These are phyloP conservation scores for Trichosurus vulpecula DNA, from an alignment of 2,797 vertebrate species.

Conservation along the genomic window DNA sequence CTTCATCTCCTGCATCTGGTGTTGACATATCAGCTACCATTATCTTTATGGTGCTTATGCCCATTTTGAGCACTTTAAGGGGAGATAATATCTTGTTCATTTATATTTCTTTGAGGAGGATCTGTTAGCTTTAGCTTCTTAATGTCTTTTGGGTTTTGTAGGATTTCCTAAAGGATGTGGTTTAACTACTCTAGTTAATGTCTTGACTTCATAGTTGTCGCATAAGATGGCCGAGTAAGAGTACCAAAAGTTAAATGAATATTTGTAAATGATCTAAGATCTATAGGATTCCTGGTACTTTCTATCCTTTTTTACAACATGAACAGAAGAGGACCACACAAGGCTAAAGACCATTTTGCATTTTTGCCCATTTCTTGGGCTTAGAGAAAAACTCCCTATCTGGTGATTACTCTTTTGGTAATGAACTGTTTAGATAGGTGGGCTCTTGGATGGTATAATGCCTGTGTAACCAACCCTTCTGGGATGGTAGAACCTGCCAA, in stretches of 20 bases:
- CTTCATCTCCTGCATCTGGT: not conserved
- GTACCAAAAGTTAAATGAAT: not conserved
- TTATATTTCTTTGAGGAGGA: not conserved
- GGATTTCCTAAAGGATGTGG: not conserved
- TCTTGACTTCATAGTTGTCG: not conserved
- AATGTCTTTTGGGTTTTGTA: not conserved
- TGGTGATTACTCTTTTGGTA: not conserved
- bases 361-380: not conserved
- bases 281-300: not conserved
- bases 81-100: not conserved
- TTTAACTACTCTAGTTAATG: not conserved
- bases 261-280: not conserved
- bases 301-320: not conserved
- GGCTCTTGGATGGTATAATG: not conserved
- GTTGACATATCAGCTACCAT: not conserved
- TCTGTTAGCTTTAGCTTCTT: not conserved
- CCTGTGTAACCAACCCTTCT: not conserved
- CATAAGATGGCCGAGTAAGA: not conserved
- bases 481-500: not conserved
- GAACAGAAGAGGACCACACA: not conserved
- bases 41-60: not conserved
- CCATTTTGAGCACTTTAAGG: not conserved
- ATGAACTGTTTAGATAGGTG: not conserved
- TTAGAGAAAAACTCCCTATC: not conserved
- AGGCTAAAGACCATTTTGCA: not conserved